Conservation (phyloP, 2,888 invertebrate genomes). For the Caenorhabditis sp. region DNA sequence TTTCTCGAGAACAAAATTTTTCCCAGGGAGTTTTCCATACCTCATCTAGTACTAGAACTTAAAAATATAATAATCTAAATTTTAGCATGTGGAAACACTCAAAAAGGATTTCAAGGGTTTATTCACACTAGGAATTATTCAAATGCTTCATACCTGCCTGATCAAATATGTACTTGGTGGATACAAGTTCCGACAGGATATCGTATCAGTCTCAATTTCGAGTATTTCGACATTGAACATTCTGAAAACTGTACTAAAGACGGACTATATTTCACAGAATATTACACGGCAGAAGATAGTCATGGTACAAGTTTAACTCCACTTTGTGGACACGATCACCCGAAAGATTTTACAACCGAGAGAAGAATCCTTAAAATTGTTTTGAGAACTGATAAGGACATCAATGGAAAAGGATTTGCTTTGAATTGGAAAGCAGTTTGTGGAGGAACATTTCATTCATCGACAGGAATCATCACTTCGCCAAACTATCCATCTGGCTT, state of each 20-base stretch:
- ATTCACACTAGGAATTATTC: no score
- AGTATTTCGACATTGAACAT: neutral
- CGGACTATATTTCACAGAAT: neutral
- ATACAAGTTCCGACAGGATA: neutral
- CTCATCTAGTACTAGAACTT: no score
- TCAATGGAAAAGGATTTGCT: neutral
- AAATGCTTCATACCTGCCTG: neutral
- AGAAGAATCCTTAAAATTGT: neutral
- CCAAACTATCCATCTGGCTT: neutral
- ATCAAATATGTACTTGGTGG: neutral
- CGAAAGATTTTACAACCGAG: neutral
- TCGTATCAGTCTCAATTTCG: neutral
- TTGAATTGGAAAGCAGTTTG: neutral
- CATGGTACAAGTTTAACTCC: no score
- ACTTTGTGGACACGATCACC: neutral
- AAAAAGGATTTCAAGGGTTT: no score
- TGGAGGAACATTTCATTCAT: neutral
- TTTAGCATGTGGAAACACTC: no score
- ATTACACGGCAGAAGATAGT: neutral
- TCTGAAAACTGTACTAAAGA: neutral
- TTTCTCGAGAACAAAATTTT: no score
- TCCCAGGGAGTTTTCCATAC: no score
- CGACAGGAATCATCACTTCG: neutral
- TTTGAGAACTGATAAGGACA: neutral
- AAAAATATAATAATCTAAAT: no score